Base-by-base conservation (phyloP, 2,113 vertebrate genomes). In the Pomatorhinus ruficollis region DNA sequence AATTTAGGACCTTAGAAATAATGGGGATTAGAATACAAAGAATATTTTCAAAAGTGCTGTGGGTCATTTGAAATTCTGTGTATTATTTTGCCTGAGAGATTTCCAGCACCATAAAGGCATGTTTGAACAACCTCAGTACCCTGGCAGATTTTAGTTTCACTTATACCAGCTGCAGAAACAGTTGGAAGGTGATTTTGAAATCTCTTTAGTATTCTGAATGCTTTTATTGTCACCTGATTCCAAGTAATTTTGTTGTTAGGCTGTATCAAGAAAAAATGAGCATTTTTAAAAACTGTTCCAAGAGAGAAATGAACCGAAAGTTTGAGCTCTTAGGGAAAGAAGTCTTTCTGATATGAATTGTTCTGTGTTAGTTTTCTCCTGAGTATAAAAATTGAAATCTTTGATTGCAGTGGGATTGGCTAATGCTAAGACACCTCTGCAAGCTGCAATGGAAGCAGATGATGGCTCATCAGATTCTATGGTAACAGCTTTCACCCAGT, bases 91-190 rank as follows among this genome's bases (percentile, higher is more conserved):
- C 68, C 30, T 42, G 25, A 83, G 94, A 89, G 10, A 81, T 87
- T 95, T 75, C 33, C 30, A 22, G 5, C 30, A 37, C 15, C 5
- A 4, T 74, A 60, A 84, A 83, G 42, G 37, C 28, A 22, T n/a
- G 24, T 84, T 86, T 84, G 65, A 91, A 56, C 52, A 78, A 75
- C 19, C 39, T 90, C 59, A 71, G 11, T 60, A 33, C 59, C 42
- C 30, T 75, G 44, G 40, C 40, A 64, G 44, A 79, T 79, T 89
- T 91, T 78, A 68, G 27, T 61, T 89, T 81, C 47, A 23, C 70
- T 93, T 94, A n/a, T 78, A 89, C 22, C 69, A 89, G 60, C 87
- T 90, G 83, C 60, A 49, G 49, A 91, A 93, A 75, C 49, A 86
- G 59, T 81, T 95, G 39, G 69, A 92, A 87, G 39, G 56, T 90